Evolutionary conservation across 2,888 invertebrate species (phyloP).

Genomic region (Hydrotaea diabolus): DNA sequence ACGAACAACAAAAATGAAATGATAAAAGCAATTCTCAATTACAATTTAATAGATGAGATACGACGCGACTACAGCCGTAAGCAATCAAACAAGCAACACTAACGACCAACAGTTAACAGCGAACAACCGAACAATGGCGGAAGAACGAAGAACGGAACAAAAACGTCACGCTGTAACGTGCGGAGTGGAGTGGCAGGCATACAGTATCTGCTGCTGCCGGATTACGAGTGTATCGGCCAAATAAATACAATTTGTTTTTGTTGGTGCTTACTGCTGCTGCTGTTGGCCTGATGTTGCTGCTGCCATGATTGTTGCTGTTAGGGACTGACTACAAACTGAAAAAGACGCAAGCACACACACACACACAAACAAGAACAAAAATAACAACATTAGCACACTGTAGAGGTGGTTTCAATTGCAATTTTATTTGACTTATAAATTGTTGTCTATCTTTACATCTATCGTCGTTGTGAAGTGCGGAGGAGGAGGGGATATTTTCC

Average conservation of each 20-base stretch:
- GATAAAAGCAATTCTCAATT: slow-evolving; percentile 55
- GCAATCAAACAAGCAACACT: neutral
- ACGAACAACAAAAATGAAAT: slow-evolving; percentile 11
- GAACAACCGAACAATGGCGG: neutral
- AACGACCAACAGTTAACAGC: slow-evolving; percentile 48
- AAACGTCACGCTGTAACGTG: neutral
- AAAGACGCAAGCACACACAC: no score
- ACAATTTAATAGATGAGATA: slow-evolving; percentile 61
- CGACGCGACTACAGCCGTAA: neutral
- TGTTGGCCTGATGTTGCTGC: slow-evolving; percentile 1
- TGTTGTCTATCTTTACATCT: slow-evolving; percentile 33
- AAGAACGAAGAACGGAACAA: slow-evolving; percentile 27
- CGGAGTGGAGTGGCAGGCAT: neutral
- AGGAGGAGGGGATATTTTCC: neutral
- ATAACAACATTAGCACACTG: slow-evolving; percentile 28
- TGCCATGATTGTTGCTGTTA: neutral
- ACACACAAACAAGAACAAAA: slow-evolving; percentile 2
- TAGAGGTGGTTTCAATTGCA: slow-evolving; percentile 46
- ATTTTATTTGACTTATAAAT: slow-evolving; percentile 50
- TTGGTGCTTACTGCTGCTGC: neutral
- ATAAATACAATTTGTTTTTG: neutral
- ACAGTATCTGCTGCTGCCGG: neutral
- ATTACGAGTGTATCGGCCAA: neutral
- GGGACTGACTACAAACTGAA: neutral
- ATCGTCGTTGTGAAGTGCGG: neutral